phyloP scores from a whole-genome alignment of 2,888 invertebrate genomes.

The Synanthedon tipuliformis region DNA sequence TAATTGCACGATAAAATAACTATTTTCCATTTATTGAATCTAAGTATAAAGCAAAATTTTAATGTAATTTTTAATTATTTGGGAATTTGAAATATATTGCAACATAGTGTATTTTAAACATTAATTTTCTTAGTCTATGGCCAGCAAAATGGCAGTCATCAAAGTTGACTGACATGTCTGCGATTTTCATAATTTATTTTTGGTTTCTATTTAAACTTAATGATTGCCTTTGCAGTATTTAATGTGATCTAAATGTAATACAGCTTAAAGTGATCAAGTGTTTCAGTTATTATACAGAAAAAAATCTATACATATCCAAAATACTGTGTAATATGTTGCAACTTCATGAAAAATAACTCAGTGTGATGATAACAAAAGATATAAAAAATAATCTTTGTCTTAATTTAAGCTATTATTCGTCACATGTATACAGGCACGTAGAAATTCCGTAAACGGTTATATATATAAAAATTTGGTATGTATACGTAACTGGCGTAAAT shows the following conservation, averaged over 20 bases:
- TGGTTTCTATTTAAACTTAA: slow-evolving; percentile 31
- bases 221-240: slow-evolving; percentile 35
- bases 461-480: slow-evolving; percentile 29
- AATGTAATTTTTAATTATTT: no score
- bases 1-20: no score
- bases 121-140: slow-evolving; percentile 28
- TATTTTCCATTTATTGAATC: background rate
- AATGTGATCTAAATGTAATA: slow-evolving; percentile 20
- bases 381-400: slow-evolving; percentile 57
- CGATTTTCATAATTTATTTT: slow-evolving; percentile 63
- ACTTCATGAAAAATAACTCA: slow-evolving; percentile 49
- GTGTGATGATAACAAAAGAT: slow-evolving; percentile 68
- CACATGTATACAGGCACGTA: slow-evolving; percentile 33
- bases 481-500: slow-evolving; percentile 50
- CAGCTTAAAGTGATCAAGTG: slow-evolving; percentile 15
- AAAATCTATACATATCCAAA: slow-evolving; percentile 15
- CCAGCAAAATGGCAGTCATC: slow-evolving; percentile 57
- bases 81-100: no score
- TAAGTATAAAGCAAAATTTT: background rate
- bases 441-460: slow-evolving; percentile 40
- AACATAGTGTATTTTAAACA: no score
- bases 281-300: slow-evolving; percentile 1
- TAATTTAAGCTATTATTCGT: slow-evolving; percentile 45
- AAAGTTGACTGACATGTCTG: slow-evolving; percentile 51
- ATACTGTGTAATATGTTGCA: slow-evolving; percentile 32